phyloP scores from a whole-genome alignment of 92 coral and sea anemone species.

The Porites cylindrica region DNA sequence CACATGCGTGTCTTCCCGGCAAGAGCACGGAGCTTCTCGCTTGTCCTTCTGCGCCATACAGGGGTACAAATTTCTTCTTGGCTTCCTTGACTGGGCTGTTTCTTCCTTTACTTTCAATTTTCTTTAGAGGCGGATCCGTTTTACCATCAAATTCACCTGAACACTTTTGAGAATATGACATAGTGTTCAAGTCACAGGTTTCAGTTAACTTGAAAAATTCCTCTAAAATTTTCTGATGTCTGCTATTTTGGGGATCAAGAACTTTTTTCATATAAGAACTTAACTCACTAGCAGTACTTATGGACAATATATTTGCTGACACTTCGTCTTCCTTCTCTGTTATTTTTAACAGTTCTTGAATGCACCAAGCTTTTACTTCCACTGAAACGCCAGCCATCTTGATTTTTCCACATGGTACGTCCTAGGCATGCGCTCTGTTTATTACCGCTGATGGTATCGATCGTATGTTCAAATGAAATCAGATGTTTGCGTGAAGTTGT shows the following conservation, averaged over 20 bases:
- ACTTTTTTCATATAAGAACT: constrained; percentile 75
- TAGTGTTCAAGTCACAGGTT: constrained; percentile 5
- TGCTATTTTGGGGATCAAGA: constrained; percentile 67
- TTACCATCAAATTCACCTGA: constrained; percentile 11
- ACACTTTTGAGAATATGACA: constrained; percentile 25
- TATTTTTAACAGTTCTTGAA: constrained; percentile 80
- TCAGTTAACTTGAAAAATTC: constrained; percentile 35
- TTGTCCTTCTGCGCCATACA: constrained; percentile 95
- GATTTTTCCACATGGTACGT: neutral
- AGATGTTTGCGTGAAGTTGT: constrained; percentile 25
- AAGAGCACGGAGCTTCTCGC: constrained; percentile 89
- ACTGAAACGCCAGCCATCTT: constrained; percentile 81
- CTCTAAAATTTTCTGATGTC: constrained; percentile 68
- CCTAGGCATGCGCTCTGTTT: constrained; percentile 13
- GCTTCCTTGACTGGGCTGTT: constrained; percentile 47
- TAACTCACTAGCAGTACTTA: constrained; percentile 73
- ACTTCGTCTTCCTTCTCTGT: constrained; percentile 85
- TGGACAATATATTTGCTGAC: constrained; percentile 77
- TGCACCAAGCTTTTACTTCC: constrained; percentile 81
- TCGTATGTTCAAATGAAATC: constrained; percentile 8
- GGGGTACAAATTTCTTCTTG: constrained; percentile 90
- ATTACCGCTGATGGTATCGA: constrained; percentile 17
- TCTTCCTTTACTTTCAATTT: neutral
- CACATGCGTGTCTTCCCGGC: constrained; percentile 98
- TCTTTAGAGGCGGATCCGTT: constrained; percentile 17